These are phyloP conservation scores for Esox niger DNA, from an alignment of 2,113 vertebrate species.

Conservation along the genomic window DNA sequence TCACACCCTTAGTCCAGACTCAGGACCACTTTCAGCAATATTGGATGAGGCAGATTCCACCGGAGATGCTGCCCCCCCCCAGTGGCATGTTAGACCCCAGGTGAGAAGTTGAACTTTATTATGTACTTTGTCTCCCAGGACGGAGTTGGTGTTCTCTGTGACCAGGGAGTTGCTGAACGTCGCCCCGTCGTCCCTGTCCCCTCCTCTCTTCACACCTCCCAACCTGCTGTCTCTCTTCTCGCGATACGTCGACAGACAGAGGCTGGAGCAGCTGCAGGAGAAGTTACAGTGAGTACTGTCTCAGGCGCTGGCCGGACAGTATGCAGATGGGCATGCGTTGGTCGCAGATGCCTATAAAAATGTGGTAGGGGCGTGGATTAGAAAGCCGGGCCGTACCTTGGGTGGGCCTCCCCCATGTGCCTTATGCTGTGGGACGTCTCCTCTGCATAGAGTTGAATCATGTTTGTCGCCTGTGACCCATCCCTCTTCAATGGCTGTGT, in stretches of 20 bases:
- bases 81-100: no score
- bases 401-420: not conserved
- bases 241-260: conserved; percentile 89
- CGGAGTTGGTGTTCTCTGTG: conserved; percentile 87
- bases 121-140: conserved; percentile 75
- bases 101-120: no score
- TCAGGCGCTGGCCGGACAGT: not conserved
- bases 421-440: not conserved
- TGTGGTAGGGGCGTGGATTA: not conserved
- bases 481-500: no score
- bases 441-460: no score
- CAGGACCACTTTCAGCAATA: no score
- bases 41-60: no score
- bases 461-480: no score
- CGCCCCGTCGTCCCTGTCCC: conserved; percentile 78
- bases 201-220: conserved; percentile 83
- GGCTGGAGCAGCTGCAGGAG: conserved; percentile 86
- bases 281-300: conserved; percentile 94
- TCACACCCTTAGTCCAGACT: no score
- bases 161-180: conserved; percentile 85
- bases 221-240: conserved; percentile 91
- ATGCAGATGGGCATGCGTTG: not conserved
- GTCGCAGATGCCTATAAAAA: not conserved
- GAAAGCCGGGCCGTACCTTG: not conserved
- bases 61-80: no score